phyloP scores from a whole-genome alignment of 2,888 invertebrate species.

The Teleiodes luculella region DNA sequence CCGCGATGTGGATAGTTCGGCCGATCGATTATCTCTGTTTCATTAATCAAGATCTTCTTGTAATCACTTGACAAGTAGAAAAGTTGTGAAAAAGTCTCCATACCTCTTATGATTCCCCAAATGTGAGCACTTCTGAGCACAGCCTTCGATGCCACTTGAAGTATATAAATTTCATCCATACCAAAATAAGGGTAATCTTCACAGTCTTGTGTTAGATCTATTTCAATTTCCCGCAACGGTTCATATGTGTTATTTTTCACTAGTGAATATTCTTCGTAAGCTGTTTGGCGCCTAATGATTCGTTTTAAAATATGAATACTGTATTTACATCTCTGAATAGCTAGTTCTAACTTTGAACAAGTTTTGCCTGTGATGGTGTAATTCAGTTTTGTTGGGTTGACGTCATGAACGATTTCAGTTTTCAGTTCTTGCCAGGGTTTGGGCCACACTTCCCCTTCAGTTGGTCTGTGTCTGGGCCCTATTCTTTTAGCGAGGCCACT shows the following conservation, averaged over 20 bases:
- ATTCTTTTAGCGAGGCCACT: too few species aligned
- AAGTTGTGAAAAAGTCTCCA: conserved; percentile 15
- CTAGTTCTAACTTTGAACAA: too few species aligned
- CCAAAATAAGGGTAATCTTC: neutral
- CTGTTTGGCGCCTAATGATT: too few species aligned
- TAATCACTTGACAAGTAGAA: conserved; percentile 11
- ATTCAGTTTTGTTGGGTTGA: too few species aligned
- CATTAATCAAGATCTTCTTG: conserved; percentile 3
- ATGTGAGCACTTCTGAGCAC: neutral
- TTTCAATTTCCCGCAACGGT: neutral
- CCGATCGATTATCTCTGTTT: neutral
- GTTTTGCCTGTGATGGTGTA: too few species aligned
- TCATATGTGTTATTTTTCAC: neutral
- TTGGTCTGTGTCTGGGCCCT: too few species aligned
- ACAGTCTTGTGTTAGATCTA: neutral
- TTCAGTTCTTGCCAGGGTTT: neutral
- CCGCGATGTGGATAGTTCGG: too few species aligned
- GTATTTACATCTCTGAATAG: too few species aligned
- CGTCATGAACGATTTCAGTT: neutral
- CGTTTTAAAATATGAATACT: too few species aligned
- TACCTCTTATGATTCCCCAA: conserved; percentile 17
- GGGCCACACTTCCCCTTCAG: too few species aligned
- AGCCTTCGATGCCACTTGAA: conserved; percentile 3
- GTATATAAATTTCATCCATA: conserved; percentile 1
- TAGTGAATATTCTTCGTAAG: too few species aligned